These are phyloP conservation scores for Hippasteria phrygiana DNA, from an alignment of 53 echinoderm and acorn worm genomes.

Conservation along the genomic window DNA sequence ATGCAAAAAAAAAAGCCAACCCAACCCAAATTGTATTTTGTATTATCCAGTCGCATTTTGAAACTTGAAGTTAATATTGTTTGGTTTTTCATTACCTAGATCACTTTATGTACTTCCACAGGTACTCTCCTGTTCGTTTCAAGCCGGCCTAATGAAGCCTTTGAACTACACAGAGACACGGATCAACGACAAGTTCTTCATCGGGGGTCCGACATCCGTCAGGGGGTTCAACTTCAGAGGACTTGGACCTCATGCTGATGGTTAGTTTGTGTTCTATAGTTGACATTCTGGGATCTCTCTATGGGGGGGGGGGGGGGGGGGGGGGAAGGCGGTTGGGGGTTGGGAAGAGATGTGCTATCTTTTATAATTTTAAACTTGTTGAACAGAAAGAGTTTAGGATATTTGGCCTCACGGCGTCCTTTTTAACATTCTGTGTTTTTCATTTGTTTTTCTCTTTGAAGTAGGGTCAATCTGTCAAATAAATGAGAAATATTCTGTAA, in stretches of 20 bases:
- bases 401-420: too few species aligned
- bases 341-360: not conserved
- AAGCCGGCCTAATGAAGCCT: constrained; percentile 91
- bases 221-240: constrained; percentile 91
- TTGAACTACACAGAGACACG: constrained; percentile 63
- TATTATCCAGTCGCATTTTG: too few species aligned
- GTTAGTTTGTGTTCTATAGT: constrained; percentile 48
- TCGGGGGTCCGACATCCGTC: constrained; percentile 92
- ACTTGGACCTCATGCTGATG: constrained; percentile 84
- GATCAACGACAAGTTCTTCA: constrained; percentile 92
- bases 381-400: too few species aligned
- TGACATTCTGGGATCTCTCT: not conserved
- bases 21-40: too few species aligned
- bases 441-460: too few species aligned
- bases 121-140: constrained; percentile 82
- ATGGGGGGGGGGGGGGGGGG: not conserved
- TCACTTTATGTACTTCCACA: too few species aligned
- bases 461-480: too few species aligned
- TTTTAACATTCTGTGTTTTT: too few species aligned
- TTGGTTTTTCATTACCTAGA: too few species aligned
- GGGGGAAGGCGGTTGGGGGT: not conserved
- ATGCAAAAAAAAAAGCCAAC: too few species aligned
- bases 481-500: too few species aligned
- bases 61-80: not conserved
- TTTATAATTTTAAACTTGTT: too few species aligned